These are phyloP conservation scores for Pedionomus torquatus DNA, from an alignment of 2,113 vertebrate species.

Conservation along the genomic window DNA sequence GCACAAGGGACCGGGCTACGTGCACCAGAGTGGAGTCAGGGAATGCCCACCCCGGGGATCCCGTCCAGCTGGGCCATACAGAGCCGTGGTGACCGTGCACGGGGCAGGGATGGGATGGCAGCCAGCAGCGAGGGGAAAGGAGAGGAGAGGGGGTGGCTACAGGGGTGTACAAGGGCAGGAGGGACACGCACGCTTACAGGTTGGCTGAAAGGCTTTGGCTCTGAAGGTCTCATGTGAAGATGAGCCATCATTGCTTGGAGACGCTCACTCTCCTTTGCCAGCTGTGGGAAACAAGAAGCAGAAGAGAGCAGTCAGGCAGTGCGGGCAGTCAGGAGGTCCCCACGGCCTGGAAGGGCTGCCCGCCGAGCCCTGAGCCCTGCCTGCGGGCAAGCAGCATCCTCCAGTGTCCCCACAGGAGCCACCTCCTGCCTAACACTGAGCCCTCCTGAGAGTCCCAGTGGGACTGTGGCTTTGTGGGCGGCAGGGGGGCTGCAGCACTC, in stretches of 20 bases:
- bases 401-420: not conserved
- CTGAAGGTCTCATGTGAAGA: constrained; percentile 98
- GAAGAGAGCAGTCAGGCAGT: not conserved
- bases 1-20: not conserved
- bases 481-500: not conserved
- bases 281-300: constrained; percentile 71
- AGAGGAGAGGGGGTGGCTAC: not conserved
- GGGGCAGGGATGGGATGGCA: not conserved
- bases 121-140: rapidly evolving
- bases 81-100: not conserved
- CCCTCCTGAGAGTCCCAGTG: not conserved
- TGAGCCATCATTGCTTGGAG: constrained; percentile 99
- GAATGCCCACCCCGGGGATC: rapidly evolving
- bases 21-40: not conserved
- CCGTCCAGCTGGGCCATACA: rapidly evolving
- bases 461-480: not conserved
- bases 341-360: not conserved
- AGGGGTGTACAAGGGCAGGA: not conserved
- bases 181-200: constrained; percentile 82
- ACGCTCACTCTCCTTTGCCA: constrained; percentile 97
- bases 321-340: not conserved
- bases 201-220: constrained; percentile 98
- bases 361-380: rapidly evolving
- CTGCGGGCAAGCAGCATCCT: not conserved
- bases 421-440: not conserved